Conservation (phyloP, 2,113 vertebrate genomes). For the Siniperca knerii region DNA sequence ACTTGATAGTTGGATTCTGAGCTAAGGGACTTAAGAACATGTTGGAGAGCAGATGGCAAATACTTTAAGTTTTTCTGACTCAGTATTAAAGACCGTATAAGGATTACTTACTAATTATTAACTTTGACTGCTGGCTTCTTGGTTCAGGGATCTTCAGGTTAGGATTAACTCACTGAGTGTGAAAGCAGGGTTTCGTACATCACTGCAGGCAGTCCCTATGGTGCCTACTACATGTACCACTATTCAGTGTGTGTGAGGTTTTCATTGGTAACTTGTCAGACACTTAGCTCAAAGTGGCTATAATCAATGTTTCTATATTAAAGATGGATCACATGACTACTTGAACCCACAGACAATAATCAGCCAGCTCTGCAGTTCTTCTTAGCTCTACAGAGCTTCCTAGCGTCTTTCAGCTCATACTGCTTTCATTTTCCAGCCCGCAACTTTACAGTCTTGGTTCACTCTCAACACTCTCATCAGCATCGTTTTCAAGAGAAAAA, state of each 20-base stretch:
- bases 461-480: no score
- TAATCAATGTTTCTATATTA: not conserved
- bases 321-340: not conserved
- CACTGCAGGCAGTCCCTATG: not conserved
- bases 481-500: no score
- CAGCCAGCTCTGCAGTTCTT: not conserved
- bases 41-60: constrained; percentile 33
- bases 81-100: constrained; percentile 1
- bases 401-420: no score
- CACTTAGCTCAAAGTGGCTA: not conserved
- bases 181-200: constrained; percentile 2
- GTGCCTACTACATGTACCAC: not conserved
- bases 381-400: no score
- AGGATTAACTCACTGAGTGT: constrained; percentile 3
- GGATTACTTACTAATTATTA: constrained; percentile 14
- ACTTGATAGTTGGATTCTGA: not conserved
- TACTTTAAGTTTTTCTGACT: constrained; percentile 16
- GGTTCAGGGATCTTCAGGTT: constrained; percentile 19
- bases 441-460: no score
- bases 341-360: not conserved
- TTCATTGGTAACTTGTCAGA: not conserved
- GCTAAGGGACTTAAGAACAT: constrained; percentile 23
- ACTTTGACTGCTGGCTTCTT: constrained; percentile 4
- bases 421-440: no score
- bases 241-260: not conserved